Evolutionary conservation across 1,140 invertebrate genomes (phyloP).

Genomic region (Leptinotarsa lineolata): DNA sequence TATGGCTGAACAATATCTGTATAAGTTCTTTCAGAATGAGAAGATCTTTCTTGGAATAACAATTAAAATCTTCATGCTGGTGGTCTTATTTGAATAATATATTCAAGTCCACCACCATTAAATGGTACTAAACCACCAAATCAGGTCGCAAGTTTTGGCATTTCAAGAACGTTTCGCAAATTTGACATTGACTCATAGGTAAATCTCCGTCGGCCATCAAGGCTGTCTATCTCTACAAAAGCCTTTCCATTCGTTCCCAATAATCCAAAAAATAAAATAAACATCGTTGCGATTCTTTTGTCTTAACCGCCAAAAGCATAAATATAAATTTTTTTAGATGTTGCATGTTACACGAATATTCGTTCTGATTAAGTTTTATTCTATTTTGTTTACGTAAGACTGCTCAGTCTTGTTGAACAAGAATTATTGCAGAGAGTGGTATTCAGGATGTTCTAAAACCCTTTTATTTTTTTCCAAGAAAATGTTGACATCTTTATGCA

Average conservation of each 20-base stretch:
- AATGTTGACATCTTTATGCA: no score
- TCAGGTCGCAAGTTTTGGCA: neutral
- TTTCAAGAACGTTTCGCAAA: slow-evolving; percentile 10
- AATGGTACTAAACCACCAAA: neutral
- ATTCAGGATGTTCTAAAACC: neutral
- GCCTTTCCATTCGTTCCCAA: neutral
- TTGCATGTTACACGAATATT: slow-evolving; percentile 19
- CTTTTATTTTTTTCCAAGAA: no score
- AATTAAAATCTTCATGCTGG: no score
- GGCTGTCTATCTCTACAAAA: slow-evolving; percentile 16
- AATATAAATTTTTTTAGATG: slow-evolving; percentile 12
- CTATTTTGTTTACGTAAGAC: slow-evolving; percentile 1
- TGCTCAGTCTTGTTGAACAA: neutral
- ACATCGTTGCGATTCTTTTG: slow-evolving; percentile 11
- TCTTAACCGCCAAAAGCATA: slow-evolving; percentile 17
- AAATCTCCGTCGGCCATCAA: slow-evolving; percentile 8
- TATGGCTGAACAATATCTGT: no score
- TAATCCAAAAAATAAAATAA: slow-evolving; percentile 4
- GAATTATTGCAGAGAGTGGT: neutral
- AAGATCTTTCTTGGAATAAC: no score
- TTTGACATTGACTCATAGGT: slow-evolving; percentile 18
- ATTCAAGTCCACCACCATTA: neutral
- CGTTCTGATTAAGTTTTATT: slow-evolving; percentile 16
- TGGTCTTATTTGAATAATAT: no score
- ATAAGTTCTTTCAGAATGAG: no score